Conservation (phyloP, 1,140 invertebrate genomes). For the Pogonomyrmex californicus region DNA sequence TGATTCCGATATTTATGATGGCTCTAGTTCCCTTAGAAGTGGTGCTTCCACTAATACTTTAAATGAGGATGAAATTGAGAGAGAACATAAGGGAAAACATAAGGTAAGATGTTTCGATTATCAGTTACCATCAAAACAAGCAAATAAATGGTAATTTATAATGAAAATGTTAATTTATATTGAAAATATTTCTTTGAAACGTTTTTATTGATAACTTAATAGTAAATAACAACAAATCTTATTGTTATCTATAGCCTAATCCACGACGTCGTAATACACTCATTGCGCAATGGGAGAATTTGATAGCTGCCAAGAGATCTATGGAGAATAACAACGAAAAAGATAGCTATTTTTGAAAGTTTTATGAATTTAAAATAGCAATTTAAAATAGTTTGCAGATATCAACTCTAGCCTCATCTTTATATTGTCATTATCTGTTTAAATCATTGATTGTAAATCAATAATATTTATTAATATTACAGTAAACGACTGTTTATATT, state of each 20-base stretch:
- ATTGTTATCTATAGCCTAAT: slow-evolving; percentile 75
- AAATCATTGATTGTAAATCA: slow-evolving; percentile 41
- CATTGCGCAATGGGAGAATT: slow-evolving; percentile 87
- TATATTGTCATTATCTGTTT: neutral
- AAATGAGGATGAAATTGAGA: slow-evolving; percentile 81
- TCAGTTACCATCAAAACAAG: neutral
- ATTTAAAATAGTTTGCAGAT: no score
- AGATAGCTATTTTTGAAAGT: slow-evolving; percentile 76
- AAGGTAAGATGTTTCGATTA: slow-evolving; percentile 72
- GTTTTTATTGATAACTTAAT: neutral
- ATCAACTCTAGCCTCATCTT: slow-evolving; percentile 31
- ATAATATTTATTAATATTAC: slow-evolving; percentile 28
- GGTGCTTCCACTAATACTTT: slow-evolving; percentile 80
- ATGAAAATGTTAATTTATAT: neutral
- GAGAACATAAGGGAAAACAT: slow-evolving; percentile 78
- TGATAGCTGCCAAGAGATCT: slow-evolving; percentile 84
- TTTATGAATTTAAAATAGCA: neutral
- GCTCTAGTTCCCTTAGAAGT: slow-evolving; percentile 79
- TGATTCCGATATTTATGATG: slow-evolving; percentile 82
- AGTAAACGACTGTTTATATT: slow-evolving; percentile 1
- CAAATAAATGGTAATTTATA: neutral
- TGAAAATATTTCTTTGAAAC: neutral
- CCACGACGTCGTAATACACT: slow-evolving; percentile 85
- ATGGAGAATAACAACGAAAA: slow-evolving; percentile 80
- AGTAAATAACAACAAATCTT: neutral